These are phyloP conservation scores for Gallinago stenura DNA, from an alignment of 2,797 vertebrate genomes.

Conservation along the genomic window DNA sequence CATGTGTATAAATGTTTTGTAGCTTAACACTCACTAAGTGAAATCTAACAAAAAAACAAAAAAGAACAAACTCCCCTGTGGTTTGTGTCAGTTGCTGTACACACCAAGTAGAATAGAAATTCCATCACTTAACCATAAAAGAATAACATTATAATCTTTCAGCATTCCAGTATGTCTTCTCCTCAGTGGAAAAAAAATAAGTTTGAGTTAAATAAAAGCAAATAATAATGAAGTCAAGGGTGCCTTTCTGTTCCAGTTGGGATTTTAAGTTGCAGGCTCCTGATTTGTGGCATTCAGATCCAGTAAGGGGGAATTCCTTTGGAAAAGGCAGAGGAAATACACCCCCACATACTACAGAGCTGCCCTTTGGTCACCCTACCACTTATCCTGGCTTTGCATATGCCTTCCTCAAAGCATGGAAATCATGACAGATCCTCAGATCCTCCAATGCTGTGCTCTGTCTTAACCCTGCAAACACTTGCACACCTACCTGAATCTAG, in stretches of 20 bases:
- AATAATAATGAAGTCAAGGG: neutral
- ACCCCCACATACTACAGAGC: neutral
- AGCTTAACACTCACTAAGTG: neutral
- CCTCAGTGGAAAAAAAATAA: neutral
- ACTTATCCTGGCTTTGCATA: neutral
- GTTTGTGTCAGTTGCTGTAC: neutral
- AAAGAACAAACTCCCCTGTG: neutral
- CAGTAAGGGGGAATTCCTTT: neutral
- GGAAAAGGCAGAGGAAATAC: neutral
- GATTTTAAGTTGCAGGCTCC: neutral
- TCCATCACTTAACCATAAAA: neutral
- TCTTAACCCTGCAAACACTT: neutral
- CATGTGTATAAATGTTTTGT: neutral
- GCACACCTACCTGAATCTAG: accelerated
- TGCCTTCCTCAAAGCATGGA: neutral
- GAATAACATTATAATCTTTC: neutral
- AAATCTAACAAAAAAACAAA: neutral
- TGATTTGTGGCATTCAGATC: neutral
- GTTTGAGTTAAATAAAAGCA: neutral
- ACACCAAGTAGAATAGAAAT: neutral
- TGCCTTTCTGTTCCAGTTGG: neutral
- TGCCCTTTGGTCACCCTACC: neutral
- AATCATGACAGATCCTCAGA: neutral
- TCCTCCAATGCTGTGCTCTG: neutral
- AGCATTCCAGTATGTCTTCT: neutral